phyloP scores from a whole-genome alignment of 2,888 invertebrate species.

The Malacosoma neustria region DNA sequence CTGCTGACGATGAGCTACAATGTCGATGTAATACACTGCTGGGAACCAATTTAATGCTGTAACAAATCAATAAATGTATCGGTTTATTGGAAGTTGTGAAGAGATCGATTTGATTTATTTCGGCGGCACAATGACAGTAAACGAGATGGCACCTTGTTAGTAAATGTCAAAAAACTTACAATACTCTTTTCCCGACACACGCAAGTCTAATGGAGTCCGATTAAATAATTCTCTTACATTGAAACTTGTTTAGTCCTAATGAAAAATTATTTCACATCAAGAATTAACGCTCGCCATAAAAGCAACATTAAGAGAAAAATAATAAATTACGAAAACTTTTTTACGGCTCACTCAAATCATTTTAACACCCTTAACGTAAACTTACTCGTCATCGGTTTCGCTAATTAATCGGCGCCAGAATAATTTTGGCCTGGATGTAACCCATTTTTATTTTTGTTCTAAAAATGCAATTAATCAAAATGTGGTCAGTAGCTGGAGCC shows the following conservation, averaged over 20 bases:
- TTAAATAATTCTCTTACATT: constrained; percentile 1
- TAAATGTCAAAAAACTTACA: constrained; percentile 57
- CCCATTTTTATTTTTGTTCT: constrained; percentile 36
- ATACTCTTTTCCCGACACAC: not conserved
- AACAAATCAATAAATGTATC: constrained; percentile 75
- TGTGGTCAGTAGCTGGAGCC: constrained; percentile 68
- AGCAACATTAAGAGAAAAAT: constrained; percentile 26
- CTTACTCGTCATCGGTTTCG: constrained; percentile 50
- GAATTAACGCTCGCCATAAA: constrained; percentile 21
- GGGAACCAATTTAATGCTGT: constrained; percentile 72
- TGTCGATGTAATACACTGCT: constrained; percentile 53
- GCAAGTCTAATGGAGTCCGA: not conserved
- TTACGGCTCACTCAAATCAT: constrained; percentile 36
- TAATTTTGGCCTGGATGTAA: constrained; percentile 40
- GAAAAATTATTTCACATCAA: constrained; percentile 3
- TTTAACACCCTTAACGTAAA: constrained; percentile 47
- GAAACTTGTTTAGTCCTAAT: constrained; percentile 3
- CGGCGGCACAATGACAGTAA: constrained; percentile 49
- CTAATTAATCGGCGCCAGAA: constrained; percentile 70
- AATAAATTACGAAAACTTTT: constrained; percentile 37
- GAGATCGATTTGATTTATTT: constrained; percentile 71
- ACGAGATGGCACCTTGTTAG: constrained; percentile 65
- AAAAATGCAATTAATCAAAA: constrained; percentile 73
- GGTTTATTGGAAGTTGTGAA: constrained; percentile 71
- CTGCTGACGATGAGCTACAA: constrained; percentile 29